Conservation (phyloP, 2,888 invertebrate genomes). For the Pristionchus fissidentatus region DNA sequence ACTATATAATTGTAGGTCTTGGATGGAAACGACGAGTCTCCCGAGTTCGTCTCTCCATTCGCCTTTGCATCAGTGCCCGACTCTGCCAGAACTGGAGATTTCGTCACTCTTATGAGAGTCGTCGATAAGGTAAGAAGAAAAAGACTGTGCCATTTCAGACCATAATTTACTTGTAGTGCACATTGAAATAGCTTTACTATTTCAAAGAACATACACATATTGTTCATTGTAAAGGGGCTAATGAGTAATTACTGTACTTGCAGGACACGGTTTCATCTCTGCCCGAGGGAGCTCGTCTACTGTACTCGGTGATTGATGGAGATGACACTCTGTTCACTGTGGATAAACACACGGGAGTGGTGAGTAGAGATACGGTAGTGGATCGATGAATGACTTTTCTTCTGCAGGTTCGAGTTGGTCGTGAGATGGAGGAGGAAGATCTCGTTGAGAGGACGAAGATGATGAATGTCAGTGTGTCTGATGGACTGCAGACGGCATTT, state of each 20-base stretch:
- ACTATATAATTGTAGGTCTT: conserved; percentile 49
- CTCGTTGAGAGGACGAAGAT: conserved; percentile 74
- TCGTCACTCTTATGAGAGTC: conserved; percentile 64
- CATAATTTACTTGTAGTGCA: no score
- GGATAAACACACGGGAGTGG: conserved; percentile 60
- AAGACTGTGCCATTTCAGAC: no score
- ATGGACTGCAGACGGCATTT: conserved; percentile 93
- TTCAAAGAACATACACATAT: no score
- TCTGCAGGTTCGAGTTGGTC: conserved; percentile 53
- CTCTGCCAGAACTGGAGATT: conserved; percentile 59
- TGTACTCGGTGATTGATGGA: conserved; percentile 67
- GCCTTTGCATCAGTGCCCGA: conserved; percentile 57
- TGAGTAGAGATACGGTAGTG: conserved; percentile 46
- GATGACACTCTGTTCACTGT: conserved; percentile 68
- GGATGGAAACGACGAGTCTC: conserved; percentile 70
- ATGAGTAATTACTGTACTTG: background rate
- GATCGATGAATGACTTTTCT: background rate
- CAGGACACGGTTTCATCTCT: conserved; percentile 61
- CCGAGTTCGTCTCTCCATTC: conserved; percentile 58
- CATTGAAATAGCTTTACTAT: background rate
- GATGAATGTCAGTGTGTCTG: conserved; percentile 93
- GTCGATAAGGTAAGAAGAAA: conserved; percentile 55
- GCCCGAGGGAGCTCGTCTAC: conserved; percentile 55
- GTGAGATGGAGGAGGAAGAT: conserved; percentile 63
- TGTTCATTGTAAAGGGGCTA: background rate